These are phyloP conservation scores for Palloptera scutellata DNA, from an alignment of 2,888 invertebrate genomes.

Conservation along the genomic window DNA sequence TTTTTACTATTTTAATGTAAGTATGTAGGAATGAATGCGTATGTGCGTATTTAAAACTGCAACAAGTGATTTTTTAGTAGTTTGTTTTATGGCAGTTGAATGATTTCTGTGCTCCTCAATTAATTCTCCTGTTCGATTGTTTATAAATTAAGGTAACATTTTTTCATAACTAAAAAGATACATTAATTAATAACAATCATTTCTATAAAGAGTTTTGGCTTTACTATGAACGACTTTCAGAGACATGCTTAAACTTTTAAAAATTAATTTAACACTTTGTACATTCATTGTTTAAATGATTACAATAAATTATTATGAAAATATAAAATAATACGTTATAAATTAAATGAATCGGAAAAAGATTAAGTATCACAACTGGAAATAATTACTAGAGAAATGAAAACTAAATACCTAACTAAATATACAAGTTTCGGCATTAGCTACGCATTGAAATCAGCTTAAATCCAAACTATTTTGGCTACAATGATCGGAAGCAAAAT, in stretches of 20 bases:
- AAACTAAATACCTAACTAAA: conserved; percentile 21
- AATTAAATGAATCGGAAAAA: not conserved
- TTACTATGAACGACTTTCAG: too few relatives aligned
- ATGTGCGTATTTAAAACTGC: too few relatives aligned
- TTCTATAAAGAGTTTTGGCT: too few relatives aligned
- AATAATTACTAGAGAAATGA: not conserved
- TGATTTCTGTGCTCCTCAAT: too few relatives aligned
- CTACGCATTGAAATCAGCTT: conserved; percentile 28
- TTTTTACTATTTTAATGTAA: too few relatives aligned
- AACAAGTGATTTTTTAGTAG: too few relatives aligned
- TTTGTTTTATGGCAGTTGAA: too few relatives aligned
- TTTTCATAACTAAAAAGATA: too few relatives aligned
- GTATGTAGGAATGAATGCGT: too few relatives aligned
- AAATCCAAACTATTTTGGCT: conserved; percentile 40
- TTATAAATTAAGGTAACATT: too few relatives aligned
- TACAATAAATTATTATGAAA: not conserved
- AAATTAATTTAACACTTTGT: not conserved
- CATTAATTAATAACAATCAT: too few relatives aligned
- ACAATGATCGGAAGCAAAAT: conserved; percentile 44
- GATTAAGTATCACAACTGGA: not conserved
- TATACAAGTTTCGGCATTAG: not conserved
- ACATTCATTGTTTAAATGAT: not conserved
- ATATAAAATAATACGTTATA: not conserved
- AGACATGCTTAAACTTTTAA: not conserved
- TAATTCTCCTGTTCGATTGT: too few relatives aligned